Percentiles rank a stretch among this genome's conserved stretches.
Evolutionary conservation across 2,888 invertebrate genomes (phyloP).

Genomic region (Chydorus sphaericus): DNA sequence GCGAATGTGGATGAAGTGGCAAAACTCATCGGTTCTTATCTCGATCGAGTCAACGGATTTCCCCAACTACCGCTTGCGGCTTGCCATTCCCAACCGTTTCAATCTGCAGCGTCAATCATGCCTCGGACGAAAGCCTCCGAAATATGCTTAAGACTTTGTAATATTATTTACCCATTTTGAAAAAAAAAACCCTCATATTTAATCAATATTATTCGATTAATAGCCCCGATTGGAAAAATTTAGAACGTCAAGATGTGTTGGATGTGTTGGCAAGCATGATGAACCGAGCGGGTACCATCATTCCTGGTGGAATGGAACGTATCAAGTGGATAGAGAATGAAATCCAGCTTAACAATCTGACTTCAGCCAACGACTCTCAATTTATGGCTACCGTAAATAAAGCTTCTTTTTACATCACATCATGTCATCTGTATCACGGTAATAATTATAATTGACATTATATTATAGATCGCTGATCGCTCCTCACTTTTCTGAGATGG

Average conservation of each 20-base stretch:
- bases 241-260: neutral
- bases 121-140: neutral
- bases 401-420: too few relatives aligned
- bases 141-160: neutral
- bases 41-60: slow-evolving; percentile 14
- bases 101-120: slow-evolving; percentile 15
- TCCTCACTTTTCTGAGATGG: too few relatives aligned
- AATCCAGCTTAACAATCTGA: neutral
- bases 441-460: too few relatives aligned
- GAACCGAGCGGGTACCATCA: neutral
- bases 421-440: too few relatives aligned
- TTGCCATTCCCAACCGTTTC: slow-evolving; percentile 15
- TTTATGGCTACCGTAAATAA: slow-evolving; percentile 6
- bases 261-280: slow-evolving; percentile 3
- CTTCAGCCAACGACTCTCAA: neutral
- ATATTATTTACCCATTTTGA: neutral
- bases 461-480: too few relatives aligned
- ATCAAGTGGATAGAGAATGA: neutral
- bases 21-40: slow-evolving; percentile 12
- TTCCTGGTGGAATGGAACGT: neutral
- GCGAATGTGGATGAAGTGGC: slow-evolving; percentile 13
- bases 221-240: too few relatives aligned
- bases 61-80: slow-evolving; percentile 6
- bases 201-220: too few relatives aligned
- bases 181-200: too few relatives aligned